Conservation (phyloP, 2,888 invertebrate genomes). For the Agrochola macilenta region DNA sequence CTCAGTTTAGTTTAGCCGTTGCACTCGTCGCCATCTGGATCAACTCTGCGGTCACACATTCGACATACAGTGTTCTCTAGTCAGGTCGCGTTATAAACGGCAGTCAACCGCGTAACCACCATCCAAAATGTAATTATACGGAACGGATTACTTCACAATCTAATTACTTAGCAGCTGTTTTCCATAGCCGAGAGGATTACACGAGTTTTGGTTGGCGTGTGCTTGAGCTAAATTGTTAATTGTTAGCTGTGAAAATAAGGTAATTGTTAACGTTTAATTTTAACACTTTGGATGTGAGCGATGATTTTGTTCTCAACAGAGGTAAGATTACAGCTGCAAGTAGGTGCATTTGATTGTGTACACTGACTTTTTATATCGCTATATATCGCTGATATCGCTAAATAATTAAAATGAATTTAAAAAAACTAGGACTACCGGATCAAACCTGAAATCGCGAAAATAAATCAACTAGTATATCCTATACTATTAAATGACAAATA, state of each 20-base stretch:
- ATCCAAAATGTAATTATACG: slow-evolving; percentile 53
- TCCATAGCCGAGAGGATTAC: slow-evolving; percentile 32
- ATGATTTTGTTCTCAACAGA: no score
- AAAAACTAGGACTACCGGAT: no score
- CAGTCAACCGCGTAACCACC: slow-evolving; percentile 41
- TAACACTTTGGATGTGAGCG: neutral
- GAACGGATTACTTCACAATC: slow-evolving; percentile 54
- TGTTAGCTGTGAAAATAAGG: slow-evolving; percentile 25
- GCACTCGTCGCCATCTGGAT: slow-evolving; percentile 19
- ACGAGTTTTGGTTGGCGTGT: slow-evolving; percentile 44
- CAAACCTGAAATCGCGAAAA: neutral
- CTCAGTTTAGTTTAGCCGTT: neutral
- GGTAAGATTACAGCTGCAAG: no score
- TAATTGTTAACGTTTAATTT: slow-evolving; percentile 25
- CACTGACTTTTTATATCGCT: no score
- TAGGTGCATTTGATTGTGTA: no score
- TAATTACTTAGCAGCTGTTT: slow-evolving; percentile 62
- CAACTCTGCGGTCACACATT: slow-evolving; percentile 39
- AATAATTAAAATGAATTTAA: no score
- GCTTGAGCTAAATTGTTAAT: slow-evolving; percentile 34
- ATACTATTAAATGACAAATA: no score
- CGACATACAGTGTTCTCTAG: slow-evolving; percentile 44
- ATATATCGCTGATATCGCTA: no score
- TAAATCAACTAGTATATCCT: neutral
- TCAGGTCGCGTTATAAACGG: slow-evolving; percentile 40